Evolutionary conservation across 35 echinoderm and acorn worm species (phyloP).

Genomic region (Heliocidaris tuberculata): DNA sequence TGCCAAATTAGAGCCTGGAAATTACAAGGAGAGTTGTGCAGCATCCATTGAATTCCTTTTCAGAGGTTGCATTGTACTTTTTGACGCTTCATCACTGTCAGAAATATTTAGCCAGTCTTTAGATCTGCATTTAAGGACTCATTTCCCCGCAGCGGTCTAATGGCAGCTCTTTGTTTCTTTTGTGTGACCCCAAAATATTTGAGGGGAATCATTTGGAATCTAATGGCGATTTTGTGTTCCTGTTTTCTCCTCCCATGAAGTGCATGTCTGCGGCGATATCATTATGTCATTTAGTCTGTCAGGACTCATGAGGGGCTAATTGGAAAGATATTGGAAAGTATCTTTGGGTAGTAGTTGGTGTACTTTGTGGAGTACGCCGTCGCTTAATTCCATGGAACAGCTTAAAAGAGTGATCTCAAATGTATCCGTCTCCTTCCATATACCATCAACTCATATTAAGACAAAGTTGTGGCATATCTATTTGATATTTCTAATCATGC

Average conservation of each 20-base stretch:
- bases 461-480: background rate
- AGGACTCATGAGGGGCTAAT: background rate
- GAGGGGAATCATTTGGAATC: constrained; percentile 8
- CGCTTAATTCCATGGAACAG: background rate
- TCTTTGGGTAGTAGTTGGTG: background rate
- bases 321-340: constrained; percentile 12
- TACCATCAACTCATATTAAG: background rate
- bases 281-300: background rate
- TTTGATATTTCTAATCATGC: constrained; percentile 18
- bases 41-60: background rate
- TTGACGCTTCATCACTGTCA: background rate
- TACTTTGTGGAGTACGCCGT: background rate
- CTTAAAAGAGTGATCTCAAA: background rate
- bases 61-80: background rate
- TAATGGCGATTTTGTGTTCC: constrained; percentile 7
- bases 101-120: constrained; percentile 3
- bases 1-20: background rate
- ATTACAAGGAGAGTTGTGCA: background rate
- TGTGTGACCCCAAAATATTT: constrained; percentile 11
- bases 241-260: background rate
- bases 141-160: background rate
- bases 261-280: background rate
- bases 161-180: background rate
- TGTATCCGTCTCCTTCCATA: background rate
- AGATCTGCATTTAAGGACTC: background rate